Conservation (phyloP, 2,797 vertebrate species). For the Cyprinodon diabolis region DNA sequence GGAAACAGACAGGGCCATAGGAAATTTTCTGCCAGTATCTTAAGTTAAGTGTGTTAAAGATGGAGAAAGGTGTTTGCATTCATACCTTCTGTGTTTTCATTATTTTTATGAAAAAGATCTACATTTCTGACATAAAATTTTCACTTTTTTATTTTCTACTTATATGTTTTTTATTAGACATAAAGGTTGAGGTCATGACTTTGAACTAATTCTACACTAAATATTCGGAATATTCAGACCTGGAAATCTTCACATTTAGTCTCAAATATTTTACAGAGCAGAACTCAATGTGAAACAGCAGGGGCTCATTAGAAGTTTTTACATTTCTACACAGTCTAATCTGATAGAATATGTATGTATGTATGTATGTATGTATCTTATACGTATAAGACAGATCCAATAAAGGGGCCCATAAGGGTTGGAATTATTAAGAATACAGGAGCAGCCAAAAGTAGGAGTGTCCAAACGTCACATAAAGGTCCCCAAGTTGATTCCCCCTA, state of each 20-base stretch:
- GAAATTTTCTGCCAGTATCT: no score
- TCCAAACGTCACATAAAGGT: neutral
- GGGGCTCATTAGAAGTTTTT: neutral
- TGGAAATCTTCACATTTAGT: constrained; percentile 3
- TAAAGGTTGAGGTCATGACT: neutral
- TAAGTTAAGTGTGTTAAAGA: neutral
- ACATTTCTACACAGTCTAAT: neutral
- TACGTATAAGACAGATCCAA: neutral
- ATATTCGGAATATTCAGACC: neutral
- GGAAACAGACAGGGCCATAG: no score
- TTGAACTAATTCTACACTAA: neutral
- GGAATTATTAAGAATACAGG: neutral
- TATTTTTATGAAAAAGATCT: neutral
- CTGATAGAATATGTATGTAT: no score
- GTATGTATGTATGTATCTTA: neutral
- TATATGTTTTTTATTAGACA: neutral
- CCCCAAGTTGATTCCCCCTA: neutral
- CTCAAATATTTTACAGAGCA: neutral
- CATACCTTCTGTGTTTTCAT: neutral
- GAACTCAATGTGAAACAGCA: neutral
- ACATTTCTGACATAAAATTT: no score
- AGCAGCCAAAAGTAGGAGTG: neutral
- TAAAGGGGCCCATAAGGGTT: neutral
- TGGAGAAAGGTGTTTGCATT: neutral
- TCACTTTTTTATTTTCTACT: no score